phyloP scores from a whole-genome alignment of 2,888 invertebrate species.

The Luffia ferchaultella region DNA sequence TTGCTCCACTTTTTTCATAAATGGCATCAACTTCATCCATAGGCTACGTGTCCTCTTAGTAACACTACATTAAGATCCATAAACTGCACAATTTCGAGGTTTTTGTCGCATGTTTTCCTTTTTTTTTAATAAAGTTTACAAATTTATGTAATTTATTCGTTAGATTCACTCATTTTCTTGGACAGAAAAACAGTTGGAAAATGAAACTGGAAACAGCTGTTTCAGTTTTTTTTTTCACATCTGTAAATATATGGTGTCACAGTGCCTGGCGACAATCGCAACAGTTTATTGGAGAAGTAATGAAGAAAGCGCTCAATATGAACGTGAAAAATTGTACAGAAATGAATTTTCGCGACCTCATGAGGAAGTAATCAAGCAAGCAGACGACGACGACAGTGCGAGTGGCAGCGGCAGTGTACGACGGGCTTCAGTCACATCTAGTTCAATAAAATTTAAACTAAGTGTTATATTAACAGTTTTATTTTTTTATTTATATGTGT shows the following conservation, averaged over 20 bases:
- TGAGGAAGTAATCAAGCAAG: constrained; percentile 13
- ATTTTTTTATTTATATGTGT: not conserved
- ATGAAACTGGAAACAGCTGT: not conserved
- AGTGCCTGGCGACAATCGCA: constrained; percentile 33
- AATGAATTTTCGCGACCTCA: constrained; percentile 12
- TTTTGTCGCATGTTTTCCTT: too few relatives aligned
- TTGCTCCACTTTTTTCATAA: too few relatives aligned
- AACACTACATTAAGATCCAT: too few relatives aligned
- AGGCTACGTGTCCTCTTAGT: too few relatives aligned
- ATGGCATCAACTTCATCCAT: too few relatives aligned
- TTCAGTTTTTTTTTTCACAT: not conserved
- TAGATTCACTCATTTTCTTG: too few relatives aligned
- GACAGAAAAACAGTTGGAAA: not conserved
- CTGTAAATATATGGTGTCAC: constrained; percentile 15
- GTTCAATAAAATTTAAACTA: not conserved
- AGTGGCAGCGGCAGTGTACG: not conserved
- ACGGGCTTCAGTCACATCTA: not conserved
- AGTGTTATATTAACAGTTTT: not conserved
- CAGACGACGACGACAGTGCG: too few relatives aligned
- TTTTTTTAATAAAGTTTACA: too few relatives aligned
- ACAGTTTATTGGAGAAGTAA: constrained; percentile 33
- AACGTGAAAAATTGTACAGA: constrained; percentile 10
- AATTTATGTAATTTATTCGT: not conserved
- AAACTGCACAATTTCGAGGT: too few relatives aligned
- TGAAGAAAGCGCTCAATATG: constrained; percentile 24